A percentile compares a stretch with the other conserved stretches of the same genome.
Conservation (phyloP, 2,113 vertebrate species). For the Clarias magur region DNA sequence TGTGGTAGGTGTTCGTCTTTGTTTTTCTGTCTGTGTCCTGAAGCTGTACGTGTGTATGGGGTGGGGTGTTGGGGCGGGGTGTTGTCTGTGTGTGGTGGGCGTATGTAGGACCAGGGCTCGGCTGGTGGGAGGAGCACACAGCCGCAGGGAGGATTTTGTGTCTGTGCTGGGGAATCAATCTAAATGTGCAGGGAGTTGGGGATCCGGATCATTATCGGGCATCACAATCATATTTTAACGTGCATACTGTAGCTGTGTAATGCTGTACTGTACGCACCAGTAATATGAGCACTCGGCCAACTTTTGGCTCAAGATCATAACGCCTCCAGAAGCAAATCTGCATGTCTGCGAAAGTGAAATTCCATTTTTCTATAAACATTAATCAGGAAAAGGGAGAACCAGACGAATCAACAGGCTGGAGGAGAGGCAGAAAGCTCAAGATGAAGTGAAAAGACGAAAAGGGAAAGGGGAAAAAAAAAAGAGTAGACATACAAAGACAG, state of each 20-base stretch:
- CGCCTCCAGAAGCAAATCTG: constrained; percentile 40
- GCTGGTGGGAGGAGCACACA: constrained; percentile 31
- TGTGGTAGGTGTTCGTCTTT: constrained; percentile 60
- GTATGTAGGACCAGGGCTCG: constrained; percentile 39
- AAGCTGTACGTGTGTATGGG: constrained; percentile 46
- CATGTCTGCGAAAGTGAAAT: constrained; percentile 22
- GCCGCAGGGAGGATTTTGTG: constrained; percentile 8
- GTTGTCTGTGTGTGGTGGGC: constrained; percentile 48
- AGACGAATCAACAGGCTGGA: constrained; percentile 2
- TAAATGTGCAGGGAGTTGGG: not conserved
- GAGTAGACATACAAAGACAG: not conserved
- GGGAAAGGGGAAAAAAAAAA: not conserved
- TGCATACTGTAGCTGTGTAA: constrained; percentile 24
- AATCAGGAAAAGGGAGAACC: not conserved
- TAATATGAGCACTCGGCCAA: constrained; percentile 5
- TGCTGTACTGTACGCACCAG: not conserved
- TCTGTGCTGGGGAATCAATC: constrained; percentile 19
- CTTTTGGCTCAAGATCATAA: constrained; percentile 27
- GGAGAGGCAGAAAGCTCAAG: not conserved
- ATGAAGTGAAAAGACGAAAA: not conserved
- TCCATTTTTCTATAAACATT: not conserved
- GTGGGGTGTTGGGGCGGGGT: constrained; percentile 1
- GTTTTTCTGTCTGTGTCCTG: constrained; percentile 58
- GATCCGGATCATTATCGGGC: constrained; percentile 27
- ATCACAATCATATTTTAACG: constrained; percentile 3